Percentiles rank a stretch among this genome's conserved stretches.
phyloP scores from a whole-genome alignment of 2,888 invertebrate genomes.

The Aleiodes leptofemur region DNA sequence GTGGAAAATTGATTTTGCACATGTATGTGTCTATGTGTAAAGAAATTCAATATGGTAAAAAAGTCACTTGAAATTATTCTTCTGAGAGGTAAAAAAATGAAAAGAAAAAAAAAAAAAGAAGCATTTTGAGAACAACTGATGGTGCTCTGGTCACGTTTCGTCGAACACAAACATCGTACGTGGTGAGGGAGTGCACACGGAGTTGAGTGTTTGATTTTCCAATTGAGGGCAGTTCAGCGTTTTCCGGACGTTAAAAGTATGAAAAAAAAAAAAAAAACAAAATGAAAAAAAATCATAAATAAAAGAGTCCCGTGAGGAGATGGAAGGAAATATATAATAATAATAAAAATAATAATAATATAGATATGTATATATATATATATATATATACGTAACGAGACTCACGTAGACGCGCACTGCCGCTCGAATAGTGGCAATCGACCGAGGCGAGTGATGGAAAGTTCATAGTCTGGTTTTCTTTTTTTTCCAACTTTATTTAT shows the following conservation, averaged over 20 bases:
- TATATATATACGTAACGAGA: slow-evolving; percentile 21
- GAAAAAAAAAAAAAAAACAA: slow-evolving; percentile 16
- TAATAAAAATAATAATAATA: slow-evolving; percentile 33
- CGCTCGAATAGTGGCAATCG: slow-evolving; percentile 17
- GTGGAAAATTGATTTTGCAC: no score
- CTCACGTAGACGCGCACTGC: slow-evolving; percentile 17
- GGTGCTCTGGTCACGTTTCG: slow-evolving; percentile 53
- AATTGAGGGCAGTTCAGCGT: slow-evolving; percentile 52
- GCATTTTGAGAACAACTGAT: not conserved
- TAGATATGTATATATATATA: not conserved
- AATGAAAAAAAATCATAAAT: slow-evolving; percentile 9
- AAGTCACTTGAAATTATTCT: no score
- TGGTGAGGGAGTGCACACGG: slow-evolving; percentile 37
- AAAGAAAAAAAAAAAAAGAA: not conserved
- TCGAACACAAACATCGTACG: slow-evolving; percentile 52
- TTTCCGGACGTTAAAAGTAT: slow-evolving; percentile 36
- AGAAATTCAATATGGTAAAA: no score
- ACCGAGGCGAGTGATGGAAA: slow-evolving; percentile 21
- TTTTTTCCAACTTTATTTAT: slow-evolving; percentile 32
- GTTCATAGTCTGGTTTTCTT: slow-evolving; percentile 6
- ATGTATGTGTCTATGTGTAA: no score
- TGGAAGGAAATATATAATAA: slow-evolving; percentile 37
- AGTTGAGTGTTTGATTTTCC: slow-evolving; percentile 53
- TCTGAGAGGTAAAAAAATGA: not conserved
- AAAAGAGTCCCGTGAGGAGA: slow-evolving; percentile 10